phyloP scores from a whole-genome alignment of 2,113 vertebrate genomes.

The Rhabdomys dilectus region DNA sequence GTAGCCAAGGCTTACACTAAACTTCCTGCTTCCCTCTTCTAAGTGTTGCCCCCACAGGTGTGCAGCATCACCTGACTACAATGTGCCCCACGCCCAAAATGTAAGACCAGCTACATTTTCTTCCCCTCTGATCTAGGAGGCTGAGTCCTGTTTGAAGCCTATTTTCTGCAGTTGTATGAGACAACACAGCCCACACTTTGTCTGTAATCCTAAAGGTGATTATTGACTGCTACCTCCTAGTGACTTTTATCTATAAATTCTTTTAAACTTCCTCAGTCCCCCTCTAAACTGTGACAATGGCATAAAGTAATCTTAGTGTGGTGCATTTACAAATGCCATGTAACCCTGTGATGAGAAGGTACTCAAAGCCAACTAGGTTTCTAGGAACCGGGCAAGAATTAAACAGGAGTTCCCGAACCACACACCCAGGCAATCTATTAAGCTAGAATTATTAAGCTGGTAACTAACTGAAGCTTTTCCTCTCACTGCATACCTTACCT shows the following conservation, averaged over 20 bases:
- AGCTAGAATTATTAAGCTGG: not conserved
- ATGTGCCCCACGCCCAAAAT: not conserved
- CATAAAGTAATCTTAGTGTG: not conserved
- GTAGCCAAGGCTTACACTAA: not conserved
- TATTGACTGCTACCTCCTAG: not conserved
- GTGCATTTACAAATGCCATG: not conserved
- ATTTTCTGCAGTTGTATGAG: not conserved
- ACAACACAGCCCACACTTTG: not conserved
- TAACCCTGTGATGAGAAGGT: not conserved
- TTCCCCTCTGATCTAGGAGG: not conserved
- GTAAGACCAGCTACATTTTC: not conserved
- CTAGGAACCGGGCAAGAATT: not conserved
- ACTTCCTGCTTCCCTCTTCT: not conserved
- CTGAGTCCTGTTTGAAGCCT: not conserved
- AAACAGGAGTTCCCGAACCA: not conserved
- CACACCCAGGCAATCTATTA: not conserved
- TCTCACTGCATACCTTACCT: constrained; percentile 70
- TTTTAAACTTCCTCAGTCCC: not conserved
- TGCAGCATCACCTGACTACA: not conserved
- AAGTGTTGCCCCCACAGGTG: not conserved
- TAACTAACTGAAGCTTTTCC: not conserved
- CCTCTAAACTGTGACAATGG: not conserved
- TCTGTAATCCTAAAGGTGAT: not conserved
- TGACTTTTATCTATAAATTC: not conserved
- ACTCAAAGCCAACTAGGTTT: not conserved